Base-by-base conservation (phyloP, 2,113 vertebrate genomes). In the Hirundichthys speculiger region DNA sequence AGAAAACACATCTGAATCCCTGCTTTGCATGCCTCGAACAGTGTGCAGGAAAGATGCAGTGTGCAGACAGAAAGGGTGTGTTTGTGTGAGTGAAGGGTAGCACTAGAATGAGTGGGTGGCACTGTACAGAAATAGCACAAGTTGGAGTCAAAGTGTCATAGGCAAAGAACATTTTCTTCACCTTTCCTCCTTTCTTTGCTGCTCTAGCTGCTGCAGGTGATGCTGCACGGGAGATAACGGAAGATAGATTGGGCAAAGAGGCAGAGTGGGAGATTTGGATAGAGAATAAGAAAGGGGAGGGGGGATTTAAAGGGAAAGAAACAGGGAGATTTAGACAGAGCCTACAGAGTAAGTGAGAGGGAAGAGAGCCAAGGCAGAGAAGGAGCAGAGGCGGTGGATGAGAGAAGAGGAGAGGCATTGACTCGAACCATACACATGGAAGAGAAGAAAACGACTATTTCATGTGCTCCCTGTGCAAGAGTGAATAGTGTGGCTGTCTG, bases 231-330 rank as follows among this genome's bases (percentile, higher is more conserved):
- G 64, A 58, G 78, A 83, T 67, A 77, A 86, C 66, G 73, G 74
- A 77, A 47, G 67, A 80, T 72, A 80, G 74, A 89, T 69, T 52
- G 73, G 82, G 52, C 34, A 63, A 69, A 86, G 74, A 78, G 76
- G 73, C 40, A 71, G 61, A 48, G 73, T 69, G 77, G 1, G 65
- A 75, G 82, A 69, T 86, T 85, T 73, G 66, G 84, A 79, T 47
- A 13, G 78, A 65, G 52, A 64, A 74, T 70, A 60, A 64, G 70
- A 46, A 30, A 60, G 46, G 57, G 59, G 73, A 78, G 68, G 73
- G 79, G 80, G 70, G 79, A 86, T 86, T 90, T 90, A 89, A 88
- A 88, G 89, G 85, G 79, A 77, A 88, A 91, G 88, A 89, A 84
- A 83, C 80, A 86, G 87, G 83, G 85, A 90, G 83, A 89, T 88